Conservation (phyloP, 2,797 vertebrate species). For the Gobio occitaniae region DNA sequence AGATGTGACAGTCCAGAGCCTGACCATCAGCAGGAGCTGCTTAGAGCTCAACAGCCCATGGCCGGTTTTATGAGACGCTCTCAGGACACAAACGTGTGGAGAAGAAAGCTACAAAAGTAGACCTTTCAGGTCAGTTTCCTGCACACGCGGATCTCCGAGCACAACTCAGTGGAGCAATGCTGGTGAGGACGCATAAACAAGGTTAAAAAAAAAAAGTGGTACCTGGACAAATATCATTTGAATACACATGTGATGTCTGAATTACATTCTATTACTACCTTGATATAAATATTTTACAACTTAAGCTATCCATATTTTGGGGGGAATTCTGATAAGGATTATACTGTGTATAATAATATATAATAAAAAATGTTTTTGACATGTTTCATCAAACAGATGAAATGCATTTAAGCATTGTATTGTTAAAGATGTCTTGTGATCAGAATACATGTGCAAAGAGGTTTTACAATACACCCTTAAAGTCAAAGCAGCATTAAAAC, state of each 20-base stretch:
- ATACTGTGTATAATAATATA: too few species aligned
- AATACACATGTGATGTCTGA: background rate
- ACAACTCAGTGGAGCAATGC: background rate
- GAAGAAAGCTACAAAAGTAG: background rate
- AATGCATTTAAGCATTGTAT: background rate
- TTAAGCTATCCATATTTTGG: background rate
- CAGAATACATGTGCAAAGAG: background rate
- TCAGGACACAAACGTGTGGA: conserved; percentile 38
- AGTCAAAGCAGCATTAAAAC: conserved; percentile 18
- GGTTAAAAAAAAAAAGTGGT: background rate
- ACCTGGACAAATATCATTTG: background rate
- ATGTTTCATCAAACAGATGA: background rate
- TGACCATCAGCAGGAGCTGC: conserved; percentile 53
- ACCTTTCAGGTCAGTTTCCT: conserved; percentile 17
- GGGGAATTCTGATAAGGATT: background rate
- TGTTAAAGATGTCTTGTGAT: too few species aligned
- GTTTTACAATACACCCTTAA: background rate
- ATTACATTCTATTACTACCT: too few species aligned
- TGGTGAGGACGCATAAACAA: background rate
- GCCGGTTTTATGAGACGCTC: conserved; percentile 49
- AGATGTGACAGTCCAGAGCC: conserved; percentile 39
- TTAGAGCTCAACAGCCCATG: conserved; percentile 54
- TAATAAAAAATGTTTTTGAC: background rate
- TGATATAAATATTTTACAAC: background rate
- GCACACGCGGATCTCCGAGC: background rate